Evolutionary conservation across 2,888 invertebrate species (phyloP), one percentile per base, ranked within the genome.

Genomic region (Leptodirus hochenwartii): DNA sequence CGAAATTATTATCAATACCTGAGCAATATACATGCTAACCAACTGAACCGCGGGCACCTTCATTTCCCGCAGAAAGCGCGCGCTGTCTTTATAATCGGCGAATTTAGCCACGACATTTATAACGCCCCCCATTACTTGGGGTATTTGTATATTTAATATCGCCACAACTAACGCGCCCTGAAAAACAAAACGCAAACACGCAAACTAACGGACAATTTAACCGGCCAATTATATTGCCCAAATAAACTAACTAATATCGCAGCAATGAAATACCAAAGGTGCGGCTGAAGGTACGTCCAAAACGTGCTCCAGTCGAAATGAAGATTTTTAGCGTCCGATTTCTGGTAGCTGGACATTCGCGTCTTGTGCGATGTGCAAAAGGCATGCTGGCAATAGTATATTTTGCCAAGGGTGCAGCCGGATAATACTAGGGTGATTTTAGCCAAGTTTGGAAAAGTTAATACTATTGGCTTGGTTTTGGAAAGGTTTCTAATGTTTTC

Each of bases 151-250:
- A 50, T 91, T 93, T 34, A 90, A 62, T 38, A 81, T 59, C 9
- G 91, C 90, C 15, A 88, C 88, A 30, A 75, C 65, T 32, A 91
- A 54, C 3, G 91, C 88, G 34, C 85, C 82, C 88, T 90, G 58
- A 32, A 66, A 67, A 41, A 38, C 31, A 36, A 35, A 28, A 37
- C 32, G 29, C 22, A 32, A 24, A 31, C 30, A 31, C 26, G 22
- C 20, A 9, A 11, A 8, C 8, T 3, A 25, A 24, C n/a, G n/a
- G n/a, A n/a, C n/a, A n/a, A n/a, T n/a, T n/a, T n/a, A n/a, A n/a
- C n/a, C n/a, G n/a, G n/a, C n/a, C n/a, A n/a, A n/a, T n/a, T n/a
- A n/a, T n/a, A n/a, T n/a, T n/a, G n/a, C n/a, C n/a, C n/a, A n/a
- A n/a, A 25, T 15, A 17, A 36, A 64, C 73, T 69, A 57, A 88